Evolutionary conservation across 2,113 vertebrate species (phyloP), one percentile per base, ranked within the genome.

Genomic region (Sarotherodon lohbergeri): DNA sequence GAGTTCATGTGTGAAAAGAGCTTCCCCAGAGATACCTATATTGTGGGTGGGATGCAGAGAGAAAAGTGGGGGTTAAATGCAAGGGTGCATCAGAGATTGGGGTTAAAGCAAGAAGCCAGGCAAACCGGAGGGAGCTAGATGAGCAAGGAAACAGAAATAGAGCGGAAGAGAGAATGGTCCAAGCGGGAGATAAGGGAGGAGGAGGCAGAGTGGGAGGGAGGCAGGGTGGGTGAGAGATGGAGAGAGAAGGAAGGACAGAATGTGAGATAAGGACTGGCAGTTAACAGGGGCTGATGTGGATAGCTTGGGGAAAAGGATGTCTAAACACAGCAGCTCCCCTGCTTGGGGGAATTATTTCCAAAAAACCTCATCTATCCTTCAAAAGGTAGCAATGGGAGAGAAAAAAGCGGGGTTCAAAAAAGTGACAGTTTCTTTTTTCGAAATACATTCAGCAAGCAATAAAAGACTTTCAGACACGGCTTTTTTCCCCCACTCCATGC

Each of bases 221-320:
- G 52, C 4, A 8, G n/a, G 82, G 50, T 57, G 29, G 29, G n/a
- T 6, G 61, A 80, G 76, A 80, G 82, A 80, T 76, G 80, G 80
- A 56, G 46, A 79, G 82, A 80, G 76, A 41, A 59, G 81, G 81
- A 63, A 73, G 63, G 82, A 71, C 54, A 90, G 89, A 85, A 22
- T 41, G 56, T 80, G 81, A 85, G 89, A 93, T 89, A 93, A 91
- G 68, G 48, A 24, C 39, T 43, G 79, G 83, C 76, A 82, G 85
- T 89, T 86, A 88, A 80, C 85, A 54, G 90, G 63, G 80, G 66
- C 86, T 91, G 91, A 84, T 92, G 93, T 85, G 90, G 85, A 86
- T 55, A 48, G 73, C 88, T 78, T 3, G 9, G 85, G 63, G 82
- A 57, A 78, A 83, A 88, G 43, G 87, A 84, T 27, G 50, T 83